Base-by-base conservation (phyloP, 2,888 invertebrate genomes). In the Himalopsyche tibetana region DNA sequence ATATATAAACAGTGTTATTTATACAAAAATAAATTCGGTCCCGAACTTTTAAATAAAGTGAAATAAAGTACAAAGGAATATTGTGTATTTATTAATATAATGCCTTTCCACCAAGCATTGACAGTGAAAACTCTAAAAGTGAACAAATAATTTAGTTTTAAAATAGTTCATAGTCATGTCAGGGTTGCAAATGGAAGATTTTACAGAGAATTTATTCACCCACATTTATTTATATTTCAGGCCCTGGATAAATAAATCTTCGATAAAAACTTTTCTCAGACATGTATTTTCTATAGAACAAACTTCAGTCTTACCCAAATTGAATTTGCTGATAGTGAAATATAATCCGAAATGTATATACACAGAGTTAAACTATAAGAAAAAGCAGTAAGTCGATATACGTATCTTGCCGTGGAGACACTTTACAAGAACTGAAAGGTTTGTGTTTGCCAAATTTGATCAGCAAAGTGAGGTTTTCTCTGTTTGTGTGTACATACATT, bases 291-390 rank as follows among this genome's bases (percentile, higher is more conserved):
- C 19, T 8, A 63, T 63, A 63, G 19, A 63, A 63, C 28, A 63
- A 63, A 63, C 63, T 63, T 63, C 6, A 63, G 63, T 19, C 28
- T 63, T 63, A 63, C 63, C 63, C 63, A 63, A 63, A 63, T 63
- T 63, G 63, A 63, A 63, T 63, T 63, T 63, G 63, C 63, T 63
- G 63, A 63, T 63, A 63, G 63, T 63, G 63, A 63, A 63, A 63
- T 63, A 63, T 63, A 63, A 63, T 63, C 63, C 63, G 8, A 63
- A 63, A 63, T 19, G 63, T 63, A 63, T 63, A 63, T 63, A 63
- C 8, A 63, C 63, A 19, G 63, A 5, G 19, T 63, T 19, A 63
- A 63, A 63, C 63, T 63, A 28, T 19, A 28, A 9, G 63, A 63
- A 19, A 63, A 19, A 63, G 28, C 63, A 9, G 63, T 63, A 63